A percentile compares a stretch with the other conserved stretches of the same genome.
These are phyloP conservation scores for Hoplodrina ambigua DNA, from an alignment of 2,888 invertebrate genomes.

Conservation along the genomic window DNA sequence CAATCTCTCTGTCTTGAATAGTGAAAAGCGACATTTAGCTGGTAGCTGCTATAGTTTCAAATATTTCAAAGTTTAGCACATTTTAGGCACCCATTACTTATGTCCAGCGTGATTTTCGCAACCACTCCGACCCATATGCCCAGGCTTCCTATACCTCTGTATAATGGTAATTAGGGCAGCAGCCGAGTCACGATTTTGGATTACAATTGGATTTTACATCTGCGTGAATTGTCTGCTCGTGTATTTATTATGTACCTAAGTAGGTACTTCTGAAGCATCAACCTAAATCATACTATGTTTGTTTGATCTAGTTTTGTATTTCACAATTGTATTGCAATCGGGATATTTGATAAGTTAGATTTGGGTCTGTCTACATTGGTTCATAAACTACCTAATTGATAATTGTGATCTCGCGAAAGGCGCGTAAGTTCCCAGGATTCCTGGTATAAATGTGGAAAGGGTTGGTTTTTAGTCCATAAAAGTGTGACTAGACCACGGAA, in stretches of 20 bases:
- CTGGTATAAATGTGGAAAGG: too few species aligned
- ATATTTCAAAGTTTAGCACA: background rate
- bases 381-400: too few species aligned
- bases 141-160: slow-evolving; percentile 68
- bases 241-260: slow-evolving; percentile 16
- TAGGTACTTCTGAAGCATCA: background rate
- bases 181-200: slow-evolving; percentile 68
- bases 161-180: slow-evolving; percentile 73
- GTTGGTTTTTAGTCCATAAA: too few species aligned
- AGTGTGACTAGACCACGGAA: too few species aligned
- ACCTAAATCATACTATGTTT: background rate
- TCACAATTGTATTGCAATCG: background rate
- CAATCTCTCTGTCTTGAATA: too few species aligned
- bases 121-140: slow-evolving; percentile 69
- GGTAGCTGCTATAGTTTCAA: too few species aligned
- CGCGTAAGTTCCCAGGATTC: too few species aligned
- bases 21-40: background rate
- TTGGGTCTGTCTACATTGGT: too few species aligned
- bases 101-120: slow-evolving; percentile 63
- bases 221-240: slow-evolving; percentile 27
- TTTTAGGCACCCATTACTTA: slow-evolving; percentile 46
- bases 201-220: slow-evolving; percentile 59
- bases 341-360: too few species aligned
- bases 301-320: background rate
- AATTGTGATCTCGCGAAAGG: too few species aligned